A percentile compares a stretch with the other conserved stretches of the same genome.
Evolutionary conservation across 2,888 invertebrate genomes (phyloP).

Genomic region (Lissonota sp.): DNA sequence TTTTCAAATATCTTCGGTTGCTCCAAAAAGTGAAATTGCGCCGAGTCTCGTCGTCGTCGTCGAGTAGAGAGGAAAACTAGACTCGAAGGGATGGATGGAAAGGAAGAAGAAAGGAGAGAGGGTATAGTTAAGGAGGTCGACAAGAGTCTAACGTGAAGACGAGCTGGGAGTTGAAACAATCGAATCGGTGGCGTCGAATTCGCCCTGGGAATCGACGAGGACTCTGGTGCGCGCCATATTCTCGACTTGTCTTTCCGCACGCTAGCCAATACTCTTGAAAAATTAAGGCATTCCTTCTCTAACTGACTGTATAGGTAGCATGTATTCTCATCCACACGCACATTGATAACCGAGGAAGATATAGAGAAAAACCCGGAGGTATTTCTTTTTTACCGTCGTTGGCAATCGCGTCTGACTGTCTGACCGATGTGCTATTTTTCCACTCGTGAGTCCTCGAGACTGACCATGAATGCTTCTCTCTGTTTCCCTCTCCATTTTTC

Average conservation of each 20-base stretch:
- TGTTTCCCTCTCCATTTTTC: neutral
- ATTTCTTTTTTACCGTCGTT: neutral
- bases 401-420: constrained; percentile 14
- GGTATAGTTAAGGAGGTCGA: constrained; percentile 17
- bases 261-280: constrained; percentile 78
- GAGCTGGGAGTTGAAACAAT: constrained; percentile 67
- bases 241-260: constrained; percentile 39
- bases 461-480: too few species aligned
- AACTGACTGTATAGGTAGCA: constrained; percentile 16
- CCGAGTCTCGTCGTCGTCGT: too few species aligned
- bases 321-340: neutral
- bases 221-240: constrained; percentile 43
- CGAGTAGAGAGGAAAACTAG: constrained; percentile 36
- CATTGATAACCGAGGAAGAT: neutral
- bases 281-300: constrained; percentile 78
- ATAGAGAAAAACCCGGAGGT: neutral
- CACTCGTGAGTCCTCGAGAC: constrained; percentile 39
- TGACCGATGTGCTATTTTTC: constrained; percentile 49
- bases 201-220: constrained; percentile 73
- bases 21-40: too few species aligned
- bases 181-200: constrained; percentile 65
- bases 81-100: constrained; percentile 16
- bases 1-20: too few species aligned
- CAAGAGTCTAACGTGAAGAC: constrained; percentile 22
- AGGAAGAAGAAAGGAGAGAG: constrained; percentile 1